phyloP scores from a whole-genome alignment of 2,113 vertebrate species.

The Sphaerodactylus townsendi region DNA sequence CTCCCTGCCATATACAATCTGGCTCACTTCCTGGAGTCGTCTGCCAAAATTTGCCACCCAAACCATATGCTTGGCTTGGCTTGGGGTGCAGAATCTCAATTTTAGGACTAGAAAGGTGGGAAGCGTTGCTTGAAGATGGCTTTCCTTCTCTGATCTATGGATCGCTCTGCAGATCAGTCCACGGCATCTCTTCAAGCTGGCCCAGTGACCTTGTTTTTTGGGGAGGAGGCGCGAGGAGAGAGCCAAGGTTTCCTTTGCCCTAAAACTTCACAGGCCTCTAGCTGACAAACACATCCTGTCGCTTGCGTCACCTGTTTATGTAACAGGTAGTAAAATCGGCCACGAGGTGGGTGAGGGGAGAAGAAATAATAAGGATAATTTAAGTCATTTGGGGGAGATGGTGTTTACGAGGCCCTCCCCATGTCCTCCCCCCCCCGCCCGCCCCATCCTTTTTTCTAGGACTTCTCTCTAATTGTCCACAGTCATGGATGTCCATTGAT shows the following conservation, averaged over 20 bases:
- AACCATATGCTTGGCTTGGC: neutral
- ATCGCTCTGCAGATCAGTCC: neutral
- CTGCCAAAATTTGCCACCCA: no score
- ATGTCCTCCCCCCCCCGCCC: constrained; percentile 26
- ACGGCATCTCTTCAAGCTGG: neutral
- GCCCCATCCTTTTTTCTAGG: constrained; percentile 38
- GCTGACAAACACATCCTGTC: neutral
- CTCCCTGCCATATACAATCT: neutral
- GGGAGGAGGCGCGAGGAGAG: no score
- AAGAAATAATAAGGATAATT: constrained; percentile 70
- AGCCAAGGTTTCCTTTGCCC: neutral
- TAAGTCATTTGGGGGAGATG: constrained; percentile 66
- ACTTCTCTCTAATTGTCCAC: constrained; percentile 67
- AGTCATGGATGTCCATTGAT: constrained; percentile 67
- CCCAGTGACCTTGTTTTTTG: neutral
- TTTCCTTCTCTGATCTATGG: neutral
- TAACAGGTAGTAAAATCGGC: constrained; percentile 53
- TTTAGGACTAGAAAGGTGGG: neutral
- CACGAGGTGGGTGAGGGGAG: neutral
- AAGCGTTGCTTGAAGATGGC: neutral
- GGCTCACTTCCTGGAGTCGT: neutral
- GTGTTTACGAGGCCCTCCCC: constrained; percentile 55
- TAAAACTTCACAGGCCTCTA: neutral
- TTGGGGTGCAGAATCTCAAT: neutral
- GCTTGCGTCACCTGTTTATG: constrained; percentile 44